Evolutionary conservation across 1,140 invertebrate genomes (phyloP).

Genomic region (Euwallacea similis): DNA sequence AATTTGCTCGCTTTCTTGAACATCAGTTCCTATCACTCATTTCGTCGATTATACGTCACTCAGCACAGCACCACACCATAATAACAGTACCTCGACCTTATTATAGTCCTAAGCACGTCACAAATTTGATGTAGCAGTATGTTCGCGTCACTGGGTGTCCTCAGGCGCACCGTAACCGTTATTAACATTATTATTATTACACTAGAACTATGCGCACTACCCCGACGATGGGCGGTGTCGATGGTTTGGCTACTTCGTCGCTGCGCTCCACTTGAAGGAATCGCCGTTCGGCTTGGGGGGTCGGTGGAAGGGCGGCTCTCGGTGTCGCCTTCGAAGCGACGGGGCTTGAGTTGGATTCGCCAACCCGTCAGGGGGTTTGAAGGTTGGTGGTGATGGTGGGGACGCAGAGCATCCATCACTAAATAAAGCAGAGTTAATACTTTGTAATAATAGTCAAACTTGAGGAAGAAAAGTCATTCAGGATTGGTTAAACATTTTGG

Average conservation of each 20-base stretch:
- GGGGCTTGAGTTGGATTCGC: slow-evolving; percentile 21
- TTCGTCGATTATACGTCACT: slow-evolving; percentile 3
- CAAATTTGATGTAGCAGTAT: slow-evolving; percentile 52
- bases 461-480: no score
- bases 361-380: slow-evolving; percentile 4
- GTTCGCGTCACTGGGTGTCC: slow-evolving; percentile 11
- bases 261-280: no score
- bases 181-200: background rate
- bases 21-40: background rate
- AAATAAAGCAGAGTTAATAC: slow-evolving; percentile 25
- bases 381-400: slow-evolving; percentile 22
- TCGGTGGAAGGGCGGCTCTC: background rate
- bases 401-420: slow-evolving; percentile 55
- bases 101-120: slow-evolving; percentile 44
- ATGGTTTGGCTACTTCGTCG: slow-evolving; percentile 19
- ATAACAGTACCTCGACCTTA: slow-evolving; percentile 45
- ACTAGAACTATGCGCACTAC: slow-evolving; percentile 18
- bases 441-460: no score
- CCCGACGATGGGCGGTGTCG: background rate
- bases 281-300: no score
- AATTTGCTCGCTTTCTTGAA: no score
- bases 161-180: background rate
- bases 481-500: no score
- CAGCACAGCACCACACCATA: slow-evolving; percentile 45
- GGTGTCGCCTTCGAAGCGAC: background rate